Evolutionary conservation across 2,113 vertebrate genomes (phyloP), one percentile per base, ranked within the genome.

Genomic region (Stegastes partitus): DNA sequence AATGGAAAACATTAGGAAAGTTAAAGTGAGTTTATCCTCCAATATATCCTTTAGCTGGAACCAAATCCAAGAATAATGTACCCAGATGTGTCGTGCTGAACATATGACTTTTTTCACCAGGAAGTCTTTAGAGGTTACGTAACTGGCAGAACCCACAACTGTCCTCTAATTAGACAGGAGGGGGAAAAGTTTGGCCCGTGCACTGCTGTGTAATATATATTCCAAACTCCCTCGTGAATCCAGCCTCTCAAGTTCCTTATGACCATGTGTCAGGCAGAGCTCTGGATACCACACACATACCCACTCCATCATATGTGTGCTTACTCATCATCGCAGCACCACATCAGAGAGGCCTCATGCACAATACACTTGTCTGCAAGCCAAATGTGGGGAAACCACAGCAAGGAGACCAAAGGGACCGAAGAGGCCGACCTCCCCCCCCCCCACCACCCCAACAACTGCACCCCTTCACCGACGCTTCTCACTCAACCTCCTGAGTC

Each of bases 311-410:
- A 88, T 77, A 68, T 80, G 82, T 81, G 69, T 79, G 87, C 91
- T 91, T 86, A 91, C 84, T 91, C 90, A 91, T 89, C 88, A 83
- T 77, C 74, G 3, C 37, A 9, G 7, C 19, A 57, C 91, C 92
- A 93, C 92, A 93, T 92, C 90, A 92, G 55, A 93, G 83, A 63
- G 53, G 67, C 70, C 70, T 57, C 65, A 6, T 50, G 87, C 82
- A 87, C 92, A 87, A 88, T 82, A 34, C 86, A 84, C 79, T 88
- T 85, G 86, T 86, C 84, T 91, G 89, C 66, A 62, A 72, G 89
- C 87, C 87, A 91, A 92, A 87, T 91, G 87, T 82, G 74, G 70
- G 69, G 63, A 74, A 84, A 87, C 89, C 91, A 89, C 91, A 90
- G 85, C 85, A 77, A 69, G 84, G 65, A 80, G 81, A 91, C 87